These are phyloP conservation scores for Platysternon megacephalum DNA, from an alignment of 2,113 vertebrate genomes.

Conservation along the genomic window DNA sequence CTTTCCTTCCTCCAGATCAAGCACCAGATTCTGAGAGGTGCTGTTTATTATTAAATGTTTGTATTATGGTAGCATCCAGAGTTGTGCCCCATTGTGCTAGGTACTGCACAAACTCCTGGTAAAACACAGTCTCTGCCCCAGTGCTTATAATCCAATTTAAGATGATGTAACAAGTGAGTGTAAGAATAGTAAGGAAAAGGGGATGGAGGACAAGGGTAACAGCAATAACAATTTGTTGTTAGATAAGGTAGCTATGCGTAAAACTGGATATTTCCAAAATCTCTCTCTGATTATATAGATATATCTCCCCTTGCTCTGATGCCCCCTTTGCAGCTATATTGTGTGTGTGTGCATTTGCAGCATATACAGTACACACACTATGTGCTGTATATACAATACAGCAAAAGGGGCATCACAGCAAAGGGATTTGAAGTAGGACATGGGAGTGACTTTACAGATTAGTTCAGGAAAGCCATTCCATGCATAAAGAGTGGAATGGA, in stretches of 20 bases:
- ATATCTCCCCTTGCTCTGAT: background rate
- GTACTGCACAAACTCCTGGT: background rate
- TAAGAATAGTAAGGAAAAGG: background rate
- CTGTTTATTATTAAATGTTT: background rate
- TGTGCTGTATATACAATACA: background rate
- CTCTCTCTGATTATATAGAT: background rate
- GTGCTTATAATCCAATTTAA: background rate
- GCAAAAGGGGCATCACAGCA: background rate
- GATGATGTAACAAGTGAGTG: background rate
- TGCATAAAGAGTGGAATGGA: background rate
- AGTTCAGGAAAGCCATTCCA: background rate
- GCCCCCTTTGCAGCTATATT: background rate
- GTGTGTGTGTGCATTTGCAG: background rate
- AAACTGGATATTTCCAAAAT: background rate
- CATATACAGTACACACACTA: background rate
- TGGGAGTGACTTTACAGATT: background rate
- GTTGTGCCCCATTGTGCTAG: background rate
- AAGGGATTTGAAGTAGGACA: background rate
- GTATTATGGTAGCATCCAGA: background rate
- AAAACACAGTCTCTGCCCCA: background rate
- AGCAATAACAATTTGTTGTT: background rate
- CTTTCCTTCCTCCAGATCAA: background rate
- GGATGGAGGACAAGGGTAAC: background rate
- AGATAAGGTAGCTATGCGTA: background rate
- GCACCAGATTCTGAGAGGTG: background rate